Evolutionary conservation across 2,797 vertebrate genomes (phyloP).

Genomic region (Loris lydekkerianus): DNA sequence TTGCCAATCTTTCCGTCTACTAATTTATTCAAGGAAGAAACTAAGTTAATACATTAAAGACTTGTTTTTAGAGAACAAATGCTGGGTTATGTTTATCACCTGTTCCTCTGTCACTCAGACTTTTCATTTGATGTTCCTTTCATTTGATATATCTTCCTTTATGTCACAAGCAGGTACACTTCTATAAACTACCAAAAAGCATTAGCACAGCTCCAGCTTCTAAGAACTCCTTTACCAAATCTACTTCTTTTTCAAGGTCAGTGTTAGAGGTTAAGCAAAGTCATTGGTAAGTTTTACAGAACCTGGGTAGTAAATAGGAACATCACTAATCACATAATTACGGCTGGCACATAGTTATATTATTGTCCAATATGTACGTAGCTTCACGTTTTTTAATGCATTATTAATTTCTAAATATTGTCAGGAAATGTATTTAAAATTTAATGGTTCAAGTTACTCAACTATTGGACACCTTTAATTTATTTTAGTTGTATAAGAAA

Average conservation of each 20-base stretch:
- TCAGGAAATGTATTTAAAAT: background rate
- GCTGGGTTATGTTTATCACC: background rate
- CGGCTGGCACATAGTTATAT: background rate
- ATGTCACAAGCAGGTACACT: accelerated
- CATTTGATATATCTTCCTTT: background rate
- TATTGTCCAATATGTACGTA: background rate
- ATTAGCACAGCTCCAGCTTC: too few species aligned
- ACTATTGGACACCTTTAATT: background rate
- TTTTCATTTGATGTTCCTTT: background rate
- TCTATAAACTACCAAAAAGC: background rate
- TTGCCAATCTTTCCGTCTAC: background rate
- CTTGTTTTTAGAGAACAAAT: background rate
- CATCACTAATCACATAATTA: background rate
- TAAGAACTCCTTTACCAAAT: background rate
- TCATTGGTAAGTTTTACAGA: background rate
- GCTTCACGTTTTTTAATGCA: too few species aligned
- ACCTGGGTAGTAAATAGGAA: background rate
- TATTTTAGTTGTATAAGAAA: background rate
- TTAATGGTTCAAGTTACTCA: background rate
- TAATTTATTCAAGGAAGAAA: background rate
- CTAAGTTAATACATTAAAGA: background rate
- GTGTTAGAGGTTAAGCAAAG: background rate
- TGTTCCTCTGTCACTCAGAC: background rate
- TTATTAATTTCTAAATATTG: background rate
- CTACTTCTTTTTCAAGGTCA: background rate